phyloP scores from a whole-genome alignment of 2,888 invertebrate species.

The Vannuccia rotundouncinata region DNA sequence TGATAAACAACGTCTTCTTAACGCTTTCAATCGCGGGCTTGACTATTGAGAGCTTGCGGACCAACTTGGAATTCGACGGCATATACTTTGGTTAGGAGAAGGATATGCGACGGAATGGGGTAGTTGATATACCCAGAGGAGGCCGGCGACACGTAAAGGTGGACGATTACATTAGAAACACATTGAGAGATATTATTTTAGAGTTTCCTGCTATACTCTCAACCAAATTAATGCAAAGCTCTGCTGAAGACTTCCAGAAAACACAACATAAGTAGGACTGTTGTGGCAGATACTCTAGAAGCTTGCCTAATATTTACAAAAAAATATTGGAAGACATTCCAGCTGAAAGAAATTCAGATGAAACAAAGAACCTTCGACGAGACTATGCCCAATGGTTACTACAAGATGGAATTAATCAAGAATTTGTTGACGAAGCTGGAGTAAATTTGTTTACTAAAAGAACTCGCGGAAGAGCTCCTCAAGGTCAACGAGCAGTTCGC shows the following conservation, averaged over 20 bases:
- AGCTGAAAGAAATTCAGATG: background rate
- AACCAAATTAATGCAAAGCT: background rate
- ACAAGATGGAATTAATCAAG: background rate
- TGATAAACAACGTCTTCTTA: background rate
- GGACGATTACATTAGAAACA: background rate
- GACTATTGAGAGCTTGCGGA: background rate
- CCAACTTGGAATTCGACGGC: background rate
- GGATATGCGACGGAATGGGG: background rate
- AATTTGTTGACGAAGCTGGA: background rate
- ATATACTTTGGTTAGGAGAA: background rate
- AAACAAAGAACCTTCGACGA: background rate
- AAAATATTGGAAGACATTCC: background rate
- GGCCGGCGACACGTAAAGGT: slow-evolving; percentile 7
- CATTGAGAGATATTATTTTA: background rate
- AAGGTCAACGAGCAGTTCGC: background rate
- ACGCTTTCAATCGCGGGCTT: background rate
- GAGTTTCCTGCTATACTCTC: slow-evolving; percentile 4
- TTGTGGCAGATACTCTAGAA: background rate
- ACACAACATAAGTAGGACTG: background rate
- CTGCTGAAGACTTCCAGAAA: slow-evolving; percentile 5
- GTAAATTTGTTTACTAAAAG: background rate
- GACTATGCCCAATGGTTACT: background rate
- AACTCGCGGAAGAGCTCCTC: background rate
- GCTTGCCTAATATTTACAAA: background rate
- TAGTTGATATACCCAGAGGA: background rate